Base-by-base conservation (phyloP, 2,797 vertebrate species). In the Anguilla megastoma region DNA sequence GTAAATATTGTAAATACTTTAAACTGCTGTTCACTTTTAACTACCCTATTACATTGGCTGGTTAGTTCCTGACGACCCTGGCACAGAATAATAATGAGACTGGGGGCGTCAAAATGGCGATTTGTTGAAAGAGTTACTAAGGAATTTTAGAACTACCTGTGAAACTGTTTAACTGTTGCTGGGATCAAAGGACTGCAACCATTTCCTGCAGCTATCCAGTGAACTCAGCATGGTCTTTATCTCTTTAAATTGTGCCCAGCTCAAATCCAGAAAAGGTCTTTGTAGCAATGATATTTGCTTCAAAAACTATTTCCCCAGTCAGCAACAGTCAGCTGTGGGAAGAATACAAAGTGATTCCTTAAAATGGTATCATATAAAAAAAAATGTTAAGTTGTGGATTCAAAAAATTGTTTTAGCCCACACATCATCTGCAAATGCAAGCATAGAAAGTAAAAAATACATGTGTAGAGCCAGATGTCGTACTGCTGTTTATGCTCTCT, bases 101-200 rank as follows among this genome's bases (percentile, higher is more conserved):
- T 48, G 18, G 14, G 24, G 45, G 41, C 2, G 79, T 24, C 45
- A 82, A 50, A 48, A 82, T 82, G 21, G 36, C 3, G 36, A 48
- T 21, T 80, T 48, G 9, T 82, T 79, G 74, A 16, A 18, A 50
- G 7, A 50, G 41, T 21, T 50, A 14, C 79, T 82, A 9, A 66
- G 36, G 84, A 85, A 85, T 85, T 85, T 85, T 33, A 85, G 18
- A 85, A 71, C 71, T 14, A 48, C 24, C 69, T 50, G 50, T 76
- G 24, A 86, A 86, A 16, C 16, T 30, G 10, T 85, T 16, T 85
- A 82, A 85, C 84, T 66, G 33, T 41, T 66, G 58, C 18, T 30
- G n/a, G 27, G 85, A 74, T 86, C 45, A 86, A 71, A 52, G 36
- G 36, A 54, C 48, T 52, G 48, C n/a, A 45, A 16, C 66, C 27